Percentiles rank a stretch among this genome's conserved stretches.
Conservation (phyloP, 92 coral and sea anemone species). For the Actinernus sp. region DNA sequence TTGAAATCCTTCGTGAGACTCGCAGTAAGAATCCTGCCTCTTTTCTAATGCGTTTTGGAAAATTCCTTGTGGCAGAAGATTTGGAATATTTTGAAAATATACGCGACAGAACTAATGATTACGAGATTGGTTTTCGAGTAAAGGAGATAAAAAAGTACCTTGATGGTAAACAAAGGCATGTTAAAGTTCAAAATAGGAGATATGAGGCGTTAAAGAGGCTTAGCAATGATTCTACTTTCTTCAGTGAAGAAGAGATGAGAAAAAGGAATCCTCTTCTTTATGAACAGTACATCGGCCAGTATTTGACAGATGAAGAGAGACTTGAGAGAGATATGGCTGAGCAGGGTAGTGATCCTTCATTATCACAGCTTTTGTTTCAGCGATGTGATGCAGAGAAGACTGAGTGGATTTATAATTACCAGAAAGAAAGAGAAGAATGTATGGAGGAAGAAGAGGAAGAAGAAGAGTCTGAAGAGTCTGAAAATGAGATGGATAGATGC, state of each 20-base stretch:
- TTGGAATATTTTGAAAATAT: slow-evolving; percentile 65
- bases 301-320: slow-evolving; percentile 85
- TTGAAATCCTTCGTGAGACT: slow-evolving; percentile 67
- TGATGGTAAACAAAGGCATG: slow-evolving; percentile 57
- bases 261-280: slow-evolving; percentile 85
- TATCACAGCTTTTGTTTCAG: slow-evolving; percentile 76
- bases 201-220: slow-evolving; percentile 85
- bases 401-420: slow-evolving; percentile 64
- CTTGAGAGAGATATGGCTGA: slow-evolving; percentile 70
- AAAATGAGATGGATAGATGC: slow-evolving; percentile 35
- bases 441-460: slow-evolving; percentile 76
- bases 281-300: slow-evolving; percentile 91
- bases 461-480: slow-evolving; percentile 40
- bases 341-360: slow-evolving; percentile 58
- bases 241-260: slow-evolving; percentile 83
- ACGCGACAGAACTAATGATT: slow-evolving; percentile 5
- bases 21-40: slow-evolving; percentile 60
- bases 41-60: slow-evolving; percentile 90
- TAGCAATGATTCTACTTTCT: slow-evolving; percentile 66
- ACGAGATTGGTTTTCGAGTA: slow-evolving; percentile 74
- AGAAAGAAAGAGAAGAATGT: slow-evolving; percentile 69
- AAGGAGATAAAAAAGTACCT: slow-evolving; percentile 65
- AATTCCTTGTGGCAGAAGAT: slow-evolving; percentile 64
- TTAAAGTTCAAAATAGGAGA: slow-evolving; percentile 83
- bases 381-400: slow-evolving; percentile 80